Base-by-base conservation (phyloP, 2,797 vertebrate species). In the Periparus ater region DNA sequence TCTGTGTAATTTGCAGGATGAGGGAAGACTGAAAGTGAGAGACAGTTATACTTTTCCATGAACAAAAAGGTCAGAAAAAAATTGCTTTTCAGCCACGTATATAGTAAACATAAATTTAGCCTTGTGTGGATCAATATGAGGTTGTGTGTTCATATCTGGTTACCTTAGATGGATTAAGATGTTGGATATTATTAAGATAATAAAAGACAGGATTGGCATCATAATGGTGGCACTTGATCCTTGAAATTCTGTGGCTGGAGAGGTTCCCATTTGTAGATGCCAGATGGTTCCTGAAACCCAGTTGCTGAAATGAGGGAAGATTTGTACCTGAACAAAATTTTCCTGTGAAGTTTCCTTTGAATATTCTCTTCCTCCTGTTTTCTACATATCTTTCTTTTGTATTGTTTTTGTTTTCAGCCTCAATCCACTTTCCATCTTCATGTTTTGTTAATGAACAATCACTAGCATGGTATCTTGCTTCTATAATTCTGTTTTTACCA, bases 11-110 rank as follows among this genome's bases (percentile, higher is more conserved):
- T 42, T 89, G 25, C 87, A 73, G 81, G 51, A 51, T 87, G 75
- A 82, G 36, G 55, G 70, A 95, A 29, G 60, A 73, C 40, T 60
- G 72, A 17, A 54, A 45, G 18, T 74, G 90, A 85, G 66, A 91
- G 67, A 45, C 72, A 80, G 68, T 88, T 85, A 55, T 66, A 82
- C 44, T 30, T 75, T 89, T 75, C 84, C 5, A 1, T 55, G 75
- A 88, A 45, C 44, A 89, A 67, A 85, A 92, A 91, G 71, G 74
- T 93, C 74, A 93, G 71, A 82, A 92, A 90, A 86, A 62, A 55
- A 65, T 77, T 53, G 55, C 51, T 79, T 94, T 62, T 89, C 74
- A 85, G 34, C 34, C 84, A 86, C 51, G 36, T 87, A 38, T 71
- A 29, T 30, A 63, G 61, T 70, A 89, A 89, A 85, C 18, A 68